Evolutionary conservation across 2,113 vertebrate species (phyloP), one percentile per base, ranked within the genome.

Genomic region (Acanthisitta chloris): DNA sequence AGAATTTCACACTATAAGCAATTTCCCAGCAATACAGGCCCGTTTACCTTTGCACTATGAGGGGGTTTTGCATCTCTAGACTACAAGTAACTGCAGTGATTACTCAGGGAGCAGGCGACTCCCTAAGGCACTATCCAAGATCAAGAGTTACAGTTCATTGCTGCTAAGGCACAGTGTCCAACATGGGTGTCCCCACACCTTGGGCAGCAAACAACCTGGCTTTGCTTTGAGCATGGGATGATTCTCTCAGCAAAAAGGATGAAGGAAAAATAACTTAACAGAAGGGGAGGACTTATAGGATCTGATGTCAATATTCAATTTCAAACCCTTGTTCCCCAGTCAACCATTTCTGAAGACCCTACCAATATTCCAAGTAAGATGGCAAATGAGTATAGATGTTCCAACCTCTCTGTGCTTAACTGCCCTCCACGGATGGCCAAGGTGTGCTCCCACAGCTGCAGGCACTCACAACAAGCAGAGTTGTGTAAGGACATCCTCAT

Each of bases 311-410:
- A 51, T n/a, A 67, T 20, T 90, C 21, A 17, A 11, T 55, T 55
- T 74, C 55, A 59, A 84, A 25, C 9, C 36, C 38, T 65, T 52
- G 29, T 42, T 85, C 21, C 33, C 52, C 62, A 38, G 29, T 5
- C 6, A 31, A 10, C 21, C 31, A 33, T 9, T 81, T 26, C 81
- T 54, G 55, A 89, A 91, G 34, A 36, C 17, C 13, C 11, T 18
- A 42, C 4, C 23, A 62, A 14, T 14, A 45, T 6, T 21, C 34
- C 18, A 46, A 0, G 0, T 2, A 25, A 25, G 25, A 65, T 1
- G 26, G 23, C 13, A 72, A 85, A 49, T 0, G 0, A 36, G 31
- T 7, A 13, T 0, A 36, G n/a, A 31, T 31, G 28, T 42, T 65
- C 19, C 70, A 43, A 5, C 19, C n/a, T 31, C 51, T 23, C 33